phyloP scores from a whole-genome alignment of 1,140 invertebrate species.

The Heliothis subflexa region DNA sequence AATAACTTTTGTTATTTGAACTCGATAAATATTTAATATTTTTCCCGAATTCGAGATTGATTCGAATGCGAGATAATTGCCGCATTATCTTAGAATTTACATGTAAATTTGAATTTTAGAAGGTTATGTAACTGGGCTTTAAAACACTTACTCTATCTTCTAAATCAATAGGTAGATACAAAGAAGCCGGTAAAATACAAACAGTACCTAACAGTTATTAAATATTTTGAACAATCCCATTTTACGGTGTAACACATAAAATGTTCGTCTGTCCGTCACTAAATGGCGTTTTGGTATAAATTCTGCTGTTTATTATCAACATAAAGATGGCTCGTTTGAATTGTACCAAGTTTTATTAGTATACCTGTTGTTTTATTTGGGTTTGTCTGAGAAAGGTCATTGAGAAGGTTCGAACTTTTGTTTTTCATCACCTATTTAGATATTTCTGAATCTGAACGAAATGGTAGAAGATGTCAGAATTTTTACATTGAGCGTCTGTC shows the following conservation, averaged over 20 bases:
- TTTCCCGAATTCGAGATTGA: no score
- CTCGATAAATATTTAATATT: no score
- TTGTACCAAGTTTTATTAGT: constrained; percentile 35
- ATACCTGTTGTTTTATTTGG: constrained; percentile 16
- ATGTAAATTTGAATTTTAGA: no score
- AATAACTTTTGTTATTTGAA: no score
- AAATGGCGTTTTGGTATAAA: constrained; percentile 45
- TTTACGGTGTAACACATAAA: constrained; percentile 39
- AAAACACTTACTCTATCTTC: neutral
- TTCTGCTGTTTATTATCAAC: constrained; percentile 41
- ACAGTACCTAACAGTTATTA: constrained; percentile 33
- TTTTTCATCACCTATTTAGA: neutral
- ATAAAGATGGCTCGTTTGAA: constrained; percentile 36
- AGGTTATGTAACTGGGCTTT: no score
- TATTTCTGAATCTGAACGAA: neutral
- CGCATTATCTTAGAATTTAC: no score
- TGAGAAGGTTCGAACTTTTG: neutral
- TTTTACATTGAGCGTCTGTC: no score
- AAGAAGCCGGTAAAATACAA: neutral
- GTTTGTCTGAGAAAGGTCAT: neutral
- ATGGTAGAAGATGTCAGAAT: no score
- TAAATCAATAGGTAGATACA: neutral
- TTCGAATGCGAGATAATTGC: no score
- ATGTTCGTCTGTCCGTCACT: constrained; percentile 27
- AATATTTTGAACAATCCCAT: constrained; percentile 39